Evolutionary conservation across 2,888 invertebrate genomes (phyloP).

Genomic region (Archaeoteleia sp.): DNA sequence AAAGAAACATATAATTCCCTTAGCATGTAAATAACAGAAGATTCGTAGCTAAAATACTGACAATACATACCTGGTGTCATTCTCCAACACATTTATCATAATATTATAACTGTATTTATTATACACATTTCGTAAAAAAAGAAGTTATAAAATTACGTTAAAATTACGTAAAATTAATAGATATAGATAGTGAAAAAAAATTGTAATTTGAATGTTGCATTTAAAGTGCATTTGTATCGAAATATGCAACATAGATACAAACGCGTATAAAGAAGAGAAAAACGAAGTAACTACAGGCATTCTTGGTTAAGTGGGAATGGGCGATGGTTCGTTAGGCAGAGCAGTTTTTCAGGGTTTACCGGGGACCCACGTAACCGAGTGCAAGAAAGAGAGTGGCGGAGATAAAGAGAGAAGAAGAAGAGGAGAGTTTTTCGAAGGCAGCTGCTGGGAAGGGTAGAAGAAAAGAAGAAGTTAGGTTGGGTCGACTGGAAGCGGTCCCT

Average conservation of each 20-base stretch:
- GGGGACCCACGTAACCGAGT: constrained; percentile 27
- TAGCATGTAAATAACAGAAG: constrained; percentile 47
- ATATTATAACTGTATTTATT: not conserved
- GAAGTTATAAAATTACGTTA: too few species aligned
- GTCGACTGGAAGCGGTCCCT: constrained; percentile 39
- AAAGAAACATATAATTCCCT: constrained; percentile 56
- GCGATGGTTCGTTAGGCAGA: constrained; percentile 71
- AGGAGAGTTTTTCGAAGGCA: constrained; percentile 43
- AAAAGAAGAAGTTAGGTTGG: constrained; percentile 44
- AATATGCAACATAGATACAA: constrained; percentile 28
- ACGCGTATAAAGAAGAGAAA: constrained; percentile 18
- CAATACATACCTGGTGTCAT: constrained; percentile 21
- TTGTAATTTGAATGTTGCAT: constrained; percentile 44
- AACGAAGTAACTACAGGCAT: constrained; percentile 31
- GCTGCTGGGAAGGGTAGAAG: constrained; percentile 46
- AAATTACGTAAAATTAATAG: too few species aligned
- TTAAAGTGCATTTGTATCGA: constrained; percentile 31
- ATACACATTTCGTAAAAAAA: too few species aligned
- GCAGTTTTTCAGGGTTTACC: constrained; percentile 65
- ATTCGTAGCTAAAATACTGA: constrained; percentile 21
- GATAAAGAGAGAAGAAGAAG: constrained; percentile 11
- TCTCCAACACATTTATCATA: not conserved
- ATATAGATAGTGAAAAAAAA: too few species aligned
- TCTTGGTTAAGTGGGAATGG: constrained; percentile 65
- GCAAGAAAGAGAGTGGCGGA: constrained; percentile 4